These are phyloP conservation scores for Apteryx mantelli DNA, from an alignment of 2,113 vertebrate genomes.

Conservation along the genomic window DNA sequence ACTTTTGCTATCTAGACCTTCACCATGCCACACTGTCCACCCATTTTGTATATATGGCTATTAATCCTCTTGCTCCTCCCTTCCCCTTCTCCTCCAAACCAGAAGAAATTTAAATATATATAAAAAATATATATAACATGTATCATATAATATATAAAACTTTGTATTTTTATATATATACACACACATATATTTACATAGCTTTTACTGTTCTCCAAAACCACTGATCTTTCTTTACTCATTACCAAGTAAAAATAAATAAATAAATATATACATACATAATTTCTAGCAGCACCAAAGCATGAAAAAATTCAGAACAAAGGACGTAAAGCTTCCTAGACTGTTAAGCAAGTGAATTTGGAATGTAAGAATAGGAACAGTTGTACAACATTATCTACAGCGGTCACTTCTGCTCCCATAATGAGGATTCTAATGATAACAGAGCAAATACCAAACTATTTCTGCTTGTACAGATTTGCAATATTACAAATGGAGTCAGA, in stretches of 20 bases:
- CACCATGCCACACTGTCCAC: too few species aligned
- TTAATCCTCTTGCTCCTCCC: too few species aligned
- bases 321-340: not conserved
- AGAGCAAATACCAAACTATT: not conserved
- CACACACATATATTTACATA: fast-evolving
- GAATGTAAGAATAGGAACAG: not conserved
- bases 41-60: too few species aligned
- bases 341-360: not conserved
- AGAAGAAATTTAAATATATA: too few species aligned
- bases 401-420: not conserved
- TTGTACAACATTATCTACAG: not conserved
- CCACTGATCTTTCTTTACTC: not conserved
- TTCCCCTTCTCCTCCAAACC: too few species aligned
- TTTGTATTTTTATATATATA: too few species aligned
- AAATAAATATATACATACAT: not conserved
- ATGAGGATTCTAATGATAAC: not conserved
- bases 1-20: too few species aligned
- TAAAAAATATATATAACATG: too few species aligned
- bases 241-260: not conserved
- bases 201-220: not conserved
- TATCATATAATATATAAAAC: too few species aligned
- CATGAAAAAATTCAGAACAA: not conserved
- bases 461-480: not conserved
- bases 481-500: not conserved
- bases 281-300: not conserved